phyloP scores from a whole-genome alignment of 2,113 vertebrate species.

The Leptodactylus fuscus region DNA sequence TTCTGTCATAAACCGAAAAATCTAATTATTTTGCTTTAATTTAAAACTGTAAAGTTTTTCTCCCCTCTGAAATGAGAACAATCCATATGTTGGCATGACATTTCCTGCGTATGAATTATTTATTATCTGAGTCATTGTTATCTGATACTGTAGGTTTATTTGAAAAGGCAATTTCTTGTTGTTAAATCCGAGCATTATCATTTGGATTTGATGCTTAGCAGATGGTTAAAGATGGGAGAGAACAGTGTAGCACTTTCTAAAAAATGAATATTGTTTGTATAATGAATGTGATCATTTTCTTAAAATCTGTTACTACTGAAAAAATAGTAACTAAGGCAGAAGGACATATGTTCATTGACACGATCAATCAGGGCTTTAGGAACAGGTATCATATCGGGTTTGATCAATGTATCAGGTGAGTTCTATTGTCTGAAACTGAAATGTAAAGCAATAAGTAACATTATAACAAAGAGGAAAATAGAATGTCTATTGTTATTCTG shows the following conservation, averaged over 20 bases:
- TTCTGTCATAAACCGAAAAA: background rate
- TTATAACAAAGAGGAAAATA: no score
- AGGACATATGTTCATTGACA: background rate
- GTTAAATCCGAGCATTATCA: conserved; percentile 47
- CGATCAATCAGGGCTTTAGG: background rate
- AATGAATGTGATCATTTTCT: conserved; percentile 34
- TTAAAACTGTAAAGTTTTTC: conserved; percentile 6
- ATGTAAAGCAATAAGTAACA: no score
- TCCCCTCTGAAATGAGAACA: background rate
- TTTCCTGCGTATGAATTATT: conserved; percentile 53
- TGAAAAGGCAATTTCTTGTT: conserved; percentile 44
- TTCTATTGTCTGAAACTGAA: no score
- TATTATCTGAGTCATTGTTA: conserved; percentile 55
- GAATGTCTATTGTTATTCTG: no score
- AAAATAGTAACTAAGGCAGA: conserved; percentile 12
- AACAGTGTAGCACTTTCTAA: conserved; percentile 29
- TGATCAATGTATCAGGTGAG: no score
- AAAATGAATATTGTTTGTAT: conserved; percentile 43
- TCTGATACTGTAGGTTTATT: conserved; percentile 35
- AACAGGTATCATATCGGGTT: no score
- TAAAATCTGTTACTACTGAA: conserved; percentile 28
- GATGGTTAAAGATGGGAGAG: conserved; percentile 33
- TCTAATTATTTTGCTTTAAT: conserved; percentile 19
- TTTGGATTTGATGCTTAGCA: conserved; percentile 48
- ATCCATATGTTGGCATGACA: conserved; percentile 56